Evolutionary conservation across 1,140 invertebrate species (phyloP).

Genomic region (Phthorimaea operculella): DNA sequence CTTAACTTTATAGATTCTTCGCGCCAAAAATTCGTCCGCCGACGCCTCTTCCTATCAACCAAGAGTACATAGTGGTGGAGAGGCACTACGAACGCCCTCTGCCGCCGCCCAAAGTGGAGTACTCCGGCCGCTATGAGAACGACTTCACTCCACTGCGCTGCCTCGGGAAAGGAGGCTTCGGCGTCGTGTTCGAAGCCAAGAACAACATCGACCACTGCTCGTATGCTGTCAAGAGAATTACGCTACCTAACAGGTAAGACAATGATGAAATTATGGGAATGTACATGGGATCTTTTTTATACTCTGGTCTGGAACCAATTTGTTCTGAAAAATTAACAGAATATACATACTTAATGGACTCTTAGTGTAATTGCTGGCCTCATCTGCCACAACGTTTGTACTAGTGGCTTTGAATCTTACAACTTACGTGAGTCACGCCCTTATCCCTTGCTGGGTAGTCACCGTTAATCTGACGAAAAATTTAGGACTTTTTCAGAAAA

Average conservation of each 20-base stretch:
- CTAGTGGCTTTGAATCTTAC: too few relatives aligned
- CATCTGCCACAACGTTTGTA: too few relatives aligned
- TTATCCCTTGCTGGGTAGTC: too few relatives aligned
- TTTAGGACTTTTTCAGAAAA: too few relatives aligned
- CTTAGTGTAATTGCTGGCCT: too few relatives aligned
- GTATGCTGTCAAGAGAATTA: slow-evolving; percentile 96
- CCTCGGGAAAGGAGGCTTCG: slow-evolving; percentile 95
- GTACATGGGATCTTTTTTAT: too few relatives aligned
- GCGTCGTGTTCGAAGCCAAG: slow-evolving; percentile 94
- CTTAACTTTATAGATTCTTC: slow-evolving; percentile 32
- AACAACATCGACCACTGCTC: slow-evolving; percentile 95
- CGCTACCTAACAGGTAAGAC: slow-evolving; percentile 82
- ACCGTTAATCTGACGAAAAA: too few relatives aligned
- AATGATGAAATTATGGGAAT: not conserved
- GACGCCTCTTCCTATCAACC: slow-evolving; percentile 31
- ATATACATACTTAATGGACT: too few relatives aligned
- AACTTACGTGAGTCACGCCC: too few relatives aligned
- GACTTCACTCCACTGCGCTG: slow-evolving; percentile 89
- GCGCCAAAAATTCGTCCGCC: slow-evolving; percentile 27
- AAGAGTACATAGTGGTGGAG: slow-evolving; percentile 48
- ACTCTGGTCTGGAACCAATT: too few relatives aligned
- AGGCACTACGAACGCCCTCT: slow-evolving; percentile 50
- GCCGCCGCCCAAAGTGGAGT: slow-evolving; percentile 42
- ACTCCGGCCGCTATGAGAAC: slow-evolving; percentile 80
- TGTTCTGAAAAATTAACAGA: too few relatives aligned